Conservation (phyloP, 92 coral and sea anemone species). For the Heliopora coerulea region DNA sequence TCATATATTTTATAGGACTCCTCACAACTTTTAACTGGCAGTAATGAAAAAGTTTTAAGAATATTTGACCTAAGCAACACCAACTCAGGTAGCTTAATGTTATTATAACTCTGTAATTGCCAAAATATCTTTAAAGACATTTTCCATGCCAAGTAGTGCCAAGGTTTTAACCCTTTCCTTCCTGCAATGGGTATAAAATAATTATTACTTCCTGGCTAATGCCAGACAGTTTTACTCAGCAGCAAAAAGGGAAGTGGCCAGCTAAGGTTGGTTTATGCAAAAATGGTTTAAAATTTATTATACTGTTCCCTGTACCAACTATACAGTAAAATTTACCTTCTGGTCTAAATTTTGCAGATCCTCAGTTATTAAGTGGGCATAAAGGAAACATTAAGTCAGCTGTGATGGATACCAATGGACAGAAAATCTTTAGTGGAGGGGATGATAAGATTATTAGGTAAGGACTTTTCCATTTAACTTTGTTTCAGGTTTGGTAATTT, state of each 20-base stretch:
- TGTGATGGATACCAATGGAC: slow-evolving; percentile 64
- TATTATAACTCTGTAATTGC: neutral
- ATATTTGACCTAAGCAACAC: slow-evolving; percentile 73
- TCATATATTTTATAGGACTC: slow-evolving; percentile 73
- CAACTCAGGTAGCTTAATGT: slow-evolving; percentile 54
- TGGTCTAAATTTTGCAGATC: slow-evolving; percentile 58
- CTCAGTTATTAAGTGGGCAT: slow-evolving; percentile 81
- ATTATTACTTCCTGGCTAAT: too few species aligned
- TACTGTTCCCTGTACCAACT: too few species aligned
- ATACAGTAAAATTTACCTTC: too few species aligned
- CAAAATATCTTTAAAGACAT: neutral
- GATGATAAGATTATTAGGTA: slow-evolving; percentile 91
- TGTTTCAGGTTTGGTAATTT: too few species aligned
- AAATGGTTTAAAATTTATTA: neutral
- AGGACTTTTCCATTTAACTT: too few species aligned
- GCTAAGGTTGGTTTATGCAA: neutral
- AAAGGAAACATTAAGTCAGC: slow-evolving; percentile 73
- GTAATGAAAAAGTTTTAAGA: slow-evolving; percentile 86
- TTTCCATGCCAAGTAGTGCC: too few species aligned
- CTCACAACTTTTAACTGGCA: slow-evolving; percentile 79
- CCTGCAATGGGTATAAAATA: too few species aligned
- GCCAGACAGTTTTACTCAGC: too few species aligned
- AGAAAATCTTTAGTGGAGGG: slow-evolving; percentile 84
- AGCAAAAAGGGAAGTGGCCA: too few species aligned
- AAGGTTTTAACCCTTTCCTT: too few species aligned